A percentile compares a stretch with the other conserved stretches of the same genome.
These are phyloP conservation scores for Drosophila trapezifrons DNA, from an alignment of 1,140 invertebrate species.

Conservation along the genomic window DNA sequence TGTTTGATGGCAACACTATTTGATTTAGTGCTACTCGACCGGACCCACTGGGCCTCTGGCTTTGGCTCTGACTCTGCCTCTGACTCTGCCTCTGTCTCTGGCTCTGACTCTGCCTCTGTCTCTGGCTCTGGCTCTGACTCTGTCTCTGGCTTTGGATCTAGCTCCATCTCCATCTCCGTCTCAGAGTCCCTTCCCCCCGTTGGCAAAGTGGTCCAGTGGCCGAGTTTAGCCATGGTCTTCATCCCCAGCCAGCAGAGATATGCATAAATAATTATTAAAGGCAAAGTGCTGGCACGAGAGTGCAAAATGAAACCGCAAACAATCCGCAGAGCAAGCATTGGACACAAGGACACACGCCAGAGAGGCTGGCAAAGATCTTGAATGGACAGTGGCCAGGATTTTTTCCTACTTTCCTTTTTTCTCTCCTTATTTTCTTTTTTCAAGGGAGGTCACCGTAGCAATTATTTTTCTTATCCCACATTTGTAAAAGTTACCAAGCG, in stretches of 20 bases:
- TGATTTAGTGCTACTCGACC: conserved; percentile 72
- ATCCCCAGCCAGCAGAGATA: conserved; percentile 17
- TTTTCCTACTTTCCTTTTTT: background rate
- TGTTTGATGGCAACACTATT: conserved; percentile 72
- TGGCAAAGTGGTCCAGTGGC: conserved; percentile 22
- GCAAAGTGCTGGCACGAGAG: conserved; percentile 34
- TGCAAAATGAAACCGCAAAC: conserved; percentile 54
- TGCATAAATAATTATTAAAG: conserved; percentile 63
- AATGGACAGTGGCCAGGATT: conserved; percentile 12
- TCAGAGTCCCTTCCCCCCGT: background rate
- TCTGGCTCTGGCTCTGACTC: background rate
- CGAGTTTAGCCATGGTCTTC: conserved; percentile 15
- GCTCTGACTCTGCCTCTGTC: background rate
- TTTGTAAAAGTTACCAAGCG: no score
- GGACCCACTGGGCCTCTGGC: conserved; percentile 28
- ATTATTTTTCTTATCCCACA: background rate
- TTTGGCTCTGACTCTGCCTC: background rate
- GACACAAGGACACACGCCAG: conserved; percentile 8
- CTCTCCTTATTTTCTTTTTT: background rate
- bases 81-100: background rate
- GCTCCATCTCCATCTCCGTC: conserved; percentile 5
- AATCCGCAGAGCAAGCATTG: conserved; percentile 29
- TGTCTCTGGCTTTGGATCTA: background rate
- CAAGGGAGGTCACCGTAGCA: background rate
- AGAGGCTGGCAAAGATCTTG: conserved; percentile 8